Base-by-base conservation (phyloP, 2,797 vertebrate species). In the Prunella strophiata region DNA sequence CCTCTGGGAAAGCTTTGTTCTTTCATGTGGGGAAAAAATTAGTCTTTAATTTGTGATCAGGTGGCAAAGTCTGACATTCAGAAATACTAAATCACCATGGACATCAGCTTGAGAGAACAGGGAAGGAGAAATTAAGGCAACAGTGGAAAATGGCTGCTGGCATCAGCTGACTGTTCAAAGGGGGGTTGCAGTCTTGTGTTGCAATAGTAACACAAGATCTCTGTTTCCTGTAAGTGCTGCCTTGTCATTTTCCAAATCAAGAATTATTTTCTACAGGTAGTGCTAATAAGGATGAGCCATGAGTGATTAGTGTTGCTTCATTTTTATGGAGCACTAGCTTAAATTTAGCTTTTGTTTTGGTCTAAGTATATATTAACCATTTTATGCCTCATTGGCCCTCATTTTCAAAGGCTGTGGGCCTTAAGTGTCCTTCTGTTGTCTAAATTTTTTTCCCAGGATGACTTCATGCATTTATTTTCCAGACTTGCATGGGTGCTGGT, bases 111-210 rank as follows among this genome's bases (percentile, higher is more conserved):
- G 54, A 58, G 38, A 61, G 43, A 40, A 68, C 42, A 45, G 20
- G 79, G 66, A 94, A 93, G 89, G 36, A 81, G 74, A 78, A 78
- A 66, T 84, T 43, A 78, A 89, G 66, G 25, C 47, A 40, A 1
- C 2, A 11, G 38, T 95, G 91, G 94, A 93, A 96, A 93, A 90
- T 90, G 77, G 51, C 47, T 93, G 82, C 85, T 88, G 63, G 73
- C 47, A 34, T 94, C 95, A 96, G 85, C 91, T 96, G 96, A 96
- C 93, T 57, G 5, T 77, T 86, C 30, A 48, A 43, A 78, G 51
- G 58, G 70, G 43, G 18, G 47, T 70, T 91, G 76, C 45, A 84
- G 79, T 86, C 88, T 84, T 80, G 36, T 95, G 95, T 95, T 93
- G 93, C 93, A 94, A 95, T 17, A 81, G 40, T 54, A 77, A 68